A percentile compares a stretch with the other conserved stretches of the same genome.
These are phyloP conservation scores for Lycocerus yunnanus DNA, from an alignment of 2,888 invertebrate species.

Conservation along the genomic window DNA sequence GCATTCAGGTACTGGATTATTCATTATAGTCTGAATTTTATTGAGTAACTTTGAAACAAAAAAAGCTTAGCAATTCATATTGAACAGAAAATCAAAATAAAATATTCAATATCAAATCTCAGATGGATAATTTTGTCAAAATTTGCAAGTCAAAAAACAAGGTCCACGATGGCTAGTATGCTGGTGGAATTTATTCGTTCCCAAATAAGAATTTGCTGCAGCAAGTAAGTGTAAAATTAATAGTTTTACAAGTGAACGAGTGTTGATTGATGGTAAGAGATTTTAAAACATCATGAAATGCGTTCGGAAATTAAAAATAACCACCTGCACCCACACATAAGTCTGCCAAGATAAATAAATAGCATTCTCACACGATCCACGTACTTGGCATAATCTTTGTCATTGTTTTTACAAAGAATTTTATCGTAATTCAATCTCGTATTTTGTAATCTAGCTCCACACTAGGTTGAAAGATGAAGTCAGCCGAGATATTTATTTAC, in stretches of 20 bases:
- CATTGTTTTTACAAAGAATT: slow-evolving; percentile 18
- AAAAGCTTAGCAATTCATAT: too few species aligned
- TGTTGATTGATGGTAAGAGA: not conserved
- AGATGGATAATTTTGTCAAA: too few species aligned
- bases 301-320: not conserved
- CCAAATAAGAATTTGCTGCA: not conserved
- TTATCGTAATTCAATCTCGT: slow-evolving; percentile 9
- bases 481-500: not conserved
- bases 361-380: slow-evolving; percentile 18
- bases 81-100: too few species aligned
- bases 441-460: slow-evolving; percentile 1
- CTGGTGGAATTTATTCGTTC: not conserved
- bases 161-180: not conserved
- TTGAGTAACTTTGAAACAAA: too few species aligned
- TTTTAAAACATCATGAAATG: not conserved
- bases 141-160: too few species aligned
- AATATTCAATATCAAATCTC: too few species aligned
- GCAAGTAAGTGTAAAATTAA: not conserved
- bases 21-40: too few species aligned
- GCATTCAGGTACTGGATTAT: too few species aligned
- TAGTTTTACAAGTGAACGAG: not conserved
- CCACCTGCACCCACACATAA: slow-evolving; percentile 4
- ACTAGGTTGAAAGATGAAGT: not conserved
- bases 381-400: slow-evolving; percentile 12
- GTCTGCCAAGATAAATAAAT: slow-evolving; percentile 5